Evolutionary conservation across 2,888 invertebrate genomes (phyloP), one percentile per base, ranked within the genome.

Genomic region (Acrobasis repandana): DNA sequence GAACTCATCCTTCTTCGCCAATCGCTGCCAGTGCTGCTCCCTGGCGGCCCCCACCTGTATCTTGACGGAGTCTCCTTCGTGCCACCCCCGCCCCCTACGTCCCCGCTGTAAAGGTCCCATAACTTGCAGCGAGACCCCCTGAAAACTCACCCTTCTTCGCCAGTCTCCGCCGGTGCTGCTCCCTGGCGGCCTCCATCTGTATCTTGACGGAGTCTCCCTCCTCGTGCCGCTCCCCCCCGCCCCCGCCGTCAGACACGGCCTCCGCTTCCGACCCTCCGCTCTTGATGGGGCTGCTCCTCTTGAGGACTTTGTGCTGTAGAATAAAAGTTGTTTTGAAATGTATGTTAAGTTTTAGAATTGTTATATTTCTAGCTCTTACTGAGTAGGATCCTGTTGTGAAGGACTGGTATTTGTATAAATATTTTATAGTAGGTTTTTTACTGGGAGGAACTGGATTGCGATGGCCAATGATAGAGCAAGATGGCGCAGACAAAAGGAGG

Each of bases 121-220:
- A 10, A 10, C 10, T 38, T 38, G 11, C 38, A 38, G 10, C 11
- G 8, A 38, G 38, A 11, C 14, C 9, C 38, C 14, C 0, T 38
- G 28, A 28, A 28, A 4, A 28, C 46, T 49, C 34, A 92, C 92
- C 93, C 80, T 92, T 92, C 73, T 92, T 92, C 2, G 93, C 92
- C 0, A 93, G 76, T 3, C 88, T 64, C 1, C 85, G 64, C 18
- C 93, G 60, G 56, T 93, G 92, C 71, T 85, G 83, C 66, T 93
- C 92, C 50, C 93, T 66, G 0, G 90, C 92, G 0, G 86, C 88
- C 67, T 92, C 92, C 93, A 93, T 93, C 72, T 92, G 89, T 63
- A 92, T 76, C 83, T 91, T 92, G 66, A 91, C 81, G 65, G 77
- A 56, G 51, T 56, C 69, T 65, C 20, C 79, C 34, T 86, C 83